Evolutionary conservation across 2,888 invertebrate species (phyloP).

Genomic region (Protodeltote pygarga): DNA sequence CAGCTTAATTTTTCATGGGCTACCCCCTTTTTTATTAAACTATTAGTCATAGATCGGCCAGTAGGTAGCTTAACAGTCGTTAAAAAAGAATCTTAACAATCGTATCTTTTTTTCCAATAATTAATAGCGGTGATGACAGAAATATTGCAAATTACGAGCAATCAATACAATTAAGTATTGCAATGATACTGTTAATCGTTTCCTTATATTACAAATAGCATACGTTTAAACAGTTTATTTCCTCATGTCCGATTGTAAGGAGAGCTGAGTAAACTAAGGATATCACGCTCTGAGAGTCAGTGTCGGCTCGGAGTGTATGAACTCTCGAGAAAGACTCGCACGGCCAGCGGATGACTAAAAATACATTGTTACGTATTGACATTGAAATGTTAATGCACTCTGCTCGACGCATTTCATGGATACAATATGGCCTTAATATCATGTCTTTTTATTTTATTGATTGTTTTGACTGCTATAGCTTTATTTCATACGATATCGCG

Average conservation of each 20-base stretch:
- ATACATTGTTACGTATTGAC: constrained; percentile 83
- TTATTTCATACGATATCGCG: constrained; percentile 63
- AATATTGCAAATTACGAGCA: constrained; percentile 66
- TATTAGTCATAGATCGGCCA: constrained; percentile 40
- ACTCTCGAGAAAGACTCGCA: constrained; percentile 74
- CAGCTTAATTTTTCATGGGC: constrained; percentile 42
- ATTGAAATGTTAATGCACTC: constrained; percentile 87
- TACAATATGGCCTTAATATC: constrained; percentile 55
- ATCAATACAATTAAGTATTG: constrained; percentile 68
- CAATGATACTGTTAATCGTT: constrained; percentile 73
- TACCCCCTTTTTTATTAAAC: constrained; percentile 45
- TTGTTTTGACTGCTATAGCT: constrained; percentile 75
- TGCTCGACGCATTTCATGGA: constrained; percentile 76
- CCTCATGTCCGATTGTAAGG: constrained; percentile 50
- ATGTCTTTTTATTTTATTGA: constrained; percentile 71
- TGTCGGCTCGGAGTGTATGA: constrained; percentile 50
- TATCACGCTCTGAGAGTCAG: constrained; percentile 49
- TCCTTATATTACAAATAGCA: constrained; percentile 61
- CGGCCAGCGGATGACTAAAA: constrained; percentile 77
- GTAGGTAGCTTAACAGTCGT: constrained; percentile 16
- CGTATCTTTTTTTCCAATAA: constrained; percentile 40
- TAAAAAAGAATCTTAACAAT: constrained; percentile 27
- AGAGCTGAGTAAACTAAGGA: constrained; percentile 44
- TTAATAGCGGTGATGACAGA: constrained; percentile 63
- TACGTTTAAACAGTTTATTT: constrained; percentile 42